Percentiles rank a stretch among this genome's conserved stretches.
Evolutionary conservation across 2,797 vertebrate species (phyloP).

Genomic region (Hirundo rustica): DNA sequence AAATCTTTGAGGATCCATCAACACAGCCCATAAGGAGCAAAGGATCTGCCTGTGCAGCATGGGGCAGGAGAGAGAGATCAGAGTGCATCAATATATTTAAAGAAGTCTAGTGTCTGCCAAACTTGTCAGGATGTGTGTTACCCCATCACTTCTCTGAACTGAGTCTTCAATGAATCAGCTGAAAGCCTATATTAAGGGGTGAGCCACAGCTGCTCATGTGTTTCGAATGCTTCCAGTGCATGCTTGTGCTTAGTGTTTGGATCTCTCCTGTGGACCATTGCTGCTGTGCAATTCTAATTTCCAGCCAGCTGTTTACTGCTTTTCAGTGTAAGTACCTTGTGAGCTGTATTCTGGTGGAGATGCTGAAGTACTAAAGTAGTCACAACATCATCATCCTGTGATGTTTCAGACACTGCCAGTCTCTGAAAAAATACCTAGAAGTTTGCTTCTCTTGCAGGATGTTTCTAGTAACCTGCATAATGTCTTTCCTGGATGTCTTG

Average conservation of each 20-base stretch:
- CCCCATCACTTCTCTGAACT: background rate
- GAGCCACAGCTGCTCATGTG: background rate
- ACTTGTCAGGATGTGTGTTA: background rate
- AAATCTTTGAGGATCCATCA: background rate
- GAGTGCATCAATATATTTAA: background rate
- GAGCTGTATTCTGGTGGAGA: background rate
- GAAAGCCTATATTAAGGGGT: background rate
- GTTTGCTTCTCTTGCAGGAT: background rate
- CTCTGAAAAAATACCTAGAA: conserved; percentile 14
- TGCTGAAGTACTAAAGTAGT: background rate
- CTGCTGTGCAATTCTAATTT: background rate
- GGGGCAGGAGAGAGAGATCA: background rate
- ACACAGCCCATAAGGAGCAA: background rate
- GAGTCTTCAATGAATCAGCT: background rate
- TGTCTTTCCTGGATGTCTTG: background rate
- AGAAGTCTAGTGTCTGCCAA: background rate
- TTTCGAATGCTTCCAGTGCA: background rate
- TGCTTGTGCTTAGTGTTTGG: background rate
- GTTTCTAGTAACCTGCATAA: background rate
- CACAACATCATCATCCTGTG: background rate
- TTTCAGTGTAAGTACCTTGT: background rate
- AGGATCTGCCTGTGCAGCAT: background rate
- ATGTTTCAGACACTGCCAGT: background rate
- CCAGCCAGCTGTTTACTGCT: background rate
- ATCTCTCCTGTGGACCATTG: background rate